phyloP scores from a whole-genome alignment of 2,113 vertebrate species.

The Pteropus alecto region DNA sequence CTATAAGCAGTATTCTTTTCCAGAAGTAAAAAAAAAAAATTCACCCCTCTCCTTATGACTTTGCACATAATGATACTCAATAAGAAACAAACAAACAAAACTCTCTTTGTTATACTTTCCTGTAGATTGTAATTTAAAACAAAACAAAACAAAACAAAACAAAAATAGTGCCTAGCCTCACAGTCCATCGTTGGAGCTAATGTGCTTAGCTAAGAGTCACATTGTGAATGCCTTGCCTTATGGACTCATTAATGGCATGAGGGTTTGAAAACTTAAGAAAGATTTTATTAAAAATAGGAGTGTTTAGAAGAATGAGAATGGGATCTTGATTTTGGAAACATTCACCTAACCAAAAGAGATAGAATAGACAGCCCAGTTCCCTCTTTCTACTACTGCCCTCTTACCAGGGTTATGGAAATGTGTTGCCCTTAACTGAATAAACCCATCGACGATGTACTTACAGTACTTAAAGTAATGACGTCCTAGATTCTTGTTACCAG shows the following conservation, averaged over 20 bases:
- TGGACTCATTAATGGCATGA: neutral
- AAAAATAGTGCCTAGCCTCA: neutral
- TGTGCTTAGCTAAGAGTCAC: neutral
- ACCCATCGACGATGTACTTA: too few relatives aligned
- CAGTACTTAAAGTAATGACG: fast-evolving
- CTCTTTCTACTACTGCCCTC: neutral
- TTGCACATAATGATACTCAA: neutral
- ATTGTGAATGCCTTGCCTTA: neutral
- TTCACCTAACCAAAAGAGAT: neutral
- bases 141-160: neutral
- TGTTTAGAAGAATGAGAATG: neutral
- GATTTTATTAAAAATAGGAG: neutral
- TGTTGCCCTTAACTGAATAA: neutral
- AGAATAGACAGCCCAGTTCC: too few relatives aligned
- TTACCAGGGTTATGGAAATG: neutral
- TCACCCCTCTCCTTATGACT: neutral
- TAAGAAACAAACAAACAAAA: neutral
- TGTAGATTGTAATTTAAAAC: neutral
- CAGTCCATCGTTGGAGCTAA: neutral
- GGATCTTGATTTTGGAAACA: neutral
- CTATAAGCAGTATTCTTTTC: neutral
- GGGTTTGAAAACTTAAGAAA: neutral
- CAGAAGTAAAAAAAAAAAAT: neutral
- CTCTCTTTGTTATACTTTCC: neutral
- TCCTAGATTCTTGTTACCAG: neutral